These are phyloP conservation scores for Eupristina koningsbergeri DNA, from an alignment of 1,140 invertebrate species.

Conservation along the genomic window DNA sequence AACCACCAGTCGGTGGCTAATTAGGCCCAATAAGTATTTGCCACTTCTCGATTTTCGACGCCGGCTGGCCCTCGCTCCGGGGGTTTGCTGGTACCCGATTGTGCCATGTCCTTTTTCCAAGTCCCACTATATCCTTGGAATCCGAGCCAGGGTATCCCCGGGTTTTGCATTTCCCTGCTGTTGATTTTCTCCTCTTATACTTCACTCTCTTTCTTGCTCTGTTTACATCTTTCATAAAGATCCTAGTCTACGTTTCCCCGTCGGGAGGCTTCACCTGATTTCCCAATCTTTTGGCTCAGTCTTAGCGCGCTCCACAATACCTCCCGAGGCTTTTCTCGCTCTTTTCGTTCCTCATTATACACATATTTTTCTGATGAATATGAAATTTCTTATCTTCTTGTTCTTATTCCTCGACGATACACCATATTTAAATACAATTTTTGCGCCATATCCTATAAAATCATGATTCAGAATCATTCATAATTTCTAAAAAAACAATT, in stretches of 20 bases:
- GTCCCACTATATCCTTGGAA: neutral
- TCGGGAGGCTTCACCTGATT: conserved; percentile 51
- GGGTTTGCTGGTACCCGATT: conserved; percentile 55
- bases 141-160: conserved; percentile 1
- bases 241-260: conserved; percentile 1
- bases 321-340: conserved; percentile 1
- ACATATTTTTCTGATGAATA: neutral
- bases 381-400: conserved; percentile 3
- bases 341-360: conserved; percentile 24
- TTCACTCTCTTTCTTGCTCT: neutral
- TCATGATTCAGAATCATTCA: neutral
- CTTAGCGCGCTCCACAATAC: neutral
- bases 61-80: conserved; percentile 30
- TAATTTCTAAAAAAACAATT: neutral
- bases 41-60: conserved; percentile 53
- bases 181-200: neutral
- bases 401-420: neutral
- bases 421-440: neutral
- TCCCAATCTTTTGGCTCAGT: conserved; percentile 39
- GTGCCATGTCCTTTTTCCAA: conserved; percentile 30
- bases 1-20: conserved; percentile 60
- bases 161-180: conserved; percentile 51
- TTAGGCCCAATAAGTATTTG: conserved; percentile 59
- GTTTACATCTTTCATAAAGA: conserved; percentile 52
- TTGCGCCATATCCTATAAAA: neutral